Conservation (phyloP, 2,888 invertebrate species). For the Agonum fuliginosum region DNA sequence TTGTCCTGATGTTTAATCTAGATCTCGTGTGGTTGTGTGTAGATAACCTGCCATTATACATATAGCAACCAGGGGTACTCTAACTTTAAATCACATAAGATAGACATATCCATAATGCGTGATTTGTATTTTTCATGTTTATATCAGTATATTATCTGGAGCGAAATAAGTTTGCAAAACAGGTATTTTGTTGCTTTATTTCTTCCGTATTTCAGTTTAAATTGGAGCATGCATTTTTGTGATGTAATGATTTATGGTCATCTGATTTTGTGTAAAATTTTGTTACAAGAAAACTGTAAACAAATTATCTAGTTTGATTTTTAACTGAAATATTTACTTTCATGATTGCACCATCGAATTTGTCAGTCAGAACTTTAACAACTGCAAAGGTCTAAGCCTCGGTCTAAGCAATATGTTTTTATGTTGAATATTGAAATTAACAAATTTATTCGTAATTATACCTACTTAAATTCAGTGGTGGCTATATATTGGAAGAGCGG, state of each 20-base stretch:
- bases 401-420: no score
- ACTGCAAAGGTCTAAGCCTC: no score
- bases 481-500: no score
- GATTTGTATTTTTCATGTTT: constrained; percentile 3
- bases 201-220: constrained; percentile 22
- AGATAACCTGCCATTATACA: constrained; percentile 50
- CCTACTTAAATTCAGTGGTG: no score
- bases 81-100: constrained; percentile 3
- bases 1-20: constrained; percentile 51
- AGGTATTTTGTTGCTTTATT: constrained; percentile 26
- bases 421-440: no score
- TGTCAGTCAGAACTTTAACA: no score
- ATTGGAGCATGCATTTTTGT: background rate
- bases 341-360: background rate
- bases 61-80: constrained; percentile 27
- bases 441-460: no score
- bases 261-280: constrained; percentile 2
- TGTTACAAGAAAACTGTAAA: no score
- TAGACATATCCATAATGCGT: constrained; percentile 17
- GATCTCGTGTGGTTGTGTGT: constrained; percentile 51
- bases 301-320: background rate
- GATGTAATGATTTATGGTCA: background rate
- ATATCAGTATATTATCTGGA: constrained; percentile 1
- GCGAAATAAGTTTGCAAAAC: constrained; percentile 2
- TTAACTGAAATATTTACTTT: background rate